Conservation (phyloP, 1,140 invertebrate species). For the Drosophila novamexicana region DNA sequence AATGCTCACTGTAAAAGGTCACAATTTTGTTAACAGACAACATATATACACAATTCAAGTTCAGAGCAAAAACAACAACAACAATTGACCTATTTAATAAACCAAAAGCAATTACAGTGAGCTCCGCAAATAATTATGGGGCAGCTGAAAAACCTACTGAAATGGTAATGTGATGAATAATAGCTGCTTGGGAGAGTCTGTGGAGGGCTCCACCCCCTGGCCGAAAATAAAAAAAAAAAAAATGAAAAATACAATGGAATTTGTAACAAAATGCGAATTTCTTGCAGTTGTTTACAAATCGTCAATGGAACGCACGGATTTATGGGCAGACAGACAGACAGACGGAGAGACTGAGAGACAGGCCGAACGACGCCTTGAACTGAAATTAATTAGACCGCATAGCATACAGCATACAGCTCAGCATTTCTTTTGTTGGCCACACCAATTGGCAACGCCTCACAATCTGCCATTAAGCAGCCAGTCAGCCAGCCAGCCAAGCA, state of each 20-base stretch:
- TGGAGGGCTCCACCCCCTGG: slow-evolving; percentile 14
- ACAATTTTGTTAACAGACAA: slow-evolving; percentile 13
- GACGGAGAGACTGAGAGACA: slow-evolving; percentile 17
- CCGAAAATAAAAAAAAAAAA: not conserved
- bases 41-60: slow-evolving; percentile 52
- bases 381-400: slow-evolving; percentile 77
- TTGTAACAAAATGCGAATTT: slow-evolving; percentile 77
- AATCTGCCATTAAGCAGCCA: slow-evolving; percentile 33
- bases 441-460: slow-evolving; percentile 64
- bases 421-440: slow-evolving; percentile 74
- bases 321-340: slow-evolving; percentile 38
- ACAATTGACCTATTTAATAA: slow-evolving; percentile 65
- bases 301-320: slow-evolving; percentile 66
- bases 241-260: slow-evolving; percentile 60
- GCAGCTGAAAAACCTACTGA: slow-evolving; percentile 59
- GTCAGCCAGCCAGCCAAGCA: slow-evolving; percentile 45
- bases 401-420: slow-evolving; percentile 51
- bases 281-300: slow-evolving; percentile 65
- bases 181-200: slow-evolving; percentile 46
- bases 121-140: slow-evolving; percentile 72
- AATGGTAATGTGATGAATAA: slow-evolving; percentile 76
- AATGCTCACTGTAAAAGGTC: slow-evolving; percentile 37
- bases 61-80: slow-evolving; percentile 32
- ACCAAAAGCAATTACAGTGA: slow-evolving; percentile 67
- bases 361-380: slow-evolving; percentile 62